Percentiles rank a stretch among this genome's conserved stretches.
Conservation (phyloP, 1,140 invertebrate genomes). For the Drosophila lacertosa region DNA sequence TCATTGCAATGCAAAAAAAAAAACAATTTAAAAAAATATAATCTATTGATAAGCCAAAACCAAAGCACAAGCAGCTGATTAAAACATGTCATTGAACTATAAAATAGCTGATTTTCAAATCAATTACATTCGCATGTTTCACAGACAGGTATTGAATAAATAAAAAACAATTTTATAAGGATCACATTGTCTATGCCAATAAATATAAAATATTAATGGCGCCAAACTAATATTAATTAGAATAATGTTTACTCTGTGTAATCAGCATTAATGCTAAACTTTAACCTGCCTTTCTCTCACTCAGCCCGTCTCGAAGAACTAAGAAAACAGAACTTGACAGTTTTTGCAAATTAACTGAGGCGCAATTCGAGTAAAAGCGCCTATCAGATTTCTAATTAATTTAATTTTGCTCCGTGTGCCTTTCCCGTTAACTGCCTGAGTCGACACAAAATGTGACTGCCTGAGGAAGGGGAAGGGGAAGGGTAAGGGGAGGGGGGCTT, state of each 20-base stretch:
- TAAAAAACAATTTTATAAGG: background rate
- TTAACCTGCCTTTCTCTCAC: slow-evolving; percentile 5
- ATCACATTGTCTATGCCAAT: slow-evolving; percentile 6
- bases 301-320: slow-evolving; percentile 26
- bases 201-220: slow-evolving; percentile 18
- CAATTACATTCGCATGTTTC: background rate
- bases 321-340: slow-evolving; percentile 41
- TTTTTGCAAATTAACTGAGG: slow-evolving; percentile 73
- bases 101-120: background rate
- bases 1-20: background rate
- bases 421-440: slow-evolving; percentile 47
- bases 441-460: slow-evolving; percentile 60
- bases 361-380: slow-evolving; percentile 71
- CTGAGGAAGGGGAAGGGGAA: background rate
- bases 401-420: slow-evolving; percentile 72
- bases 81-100: background rate
- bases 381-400: slow-evolving; percentile 83
- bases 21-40: background rate
- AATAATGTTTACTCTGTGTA: slow-evolving; percentile 16
- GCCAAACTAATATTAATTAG: slow-evolving; percentile 23
- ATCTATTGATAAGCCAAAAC: background rate
- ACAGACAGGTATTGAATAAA: slow-evolving; percentile 1
- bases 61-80: background rate
- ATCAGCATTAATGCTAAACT: slow-evolving; percentile 22
- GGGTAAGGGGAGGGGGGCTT: background rate